Evolutionary conservation across 2,888 invertebrate species (phyloP).

Genomic region (Xanthorhoe spadicearia): DNA sequence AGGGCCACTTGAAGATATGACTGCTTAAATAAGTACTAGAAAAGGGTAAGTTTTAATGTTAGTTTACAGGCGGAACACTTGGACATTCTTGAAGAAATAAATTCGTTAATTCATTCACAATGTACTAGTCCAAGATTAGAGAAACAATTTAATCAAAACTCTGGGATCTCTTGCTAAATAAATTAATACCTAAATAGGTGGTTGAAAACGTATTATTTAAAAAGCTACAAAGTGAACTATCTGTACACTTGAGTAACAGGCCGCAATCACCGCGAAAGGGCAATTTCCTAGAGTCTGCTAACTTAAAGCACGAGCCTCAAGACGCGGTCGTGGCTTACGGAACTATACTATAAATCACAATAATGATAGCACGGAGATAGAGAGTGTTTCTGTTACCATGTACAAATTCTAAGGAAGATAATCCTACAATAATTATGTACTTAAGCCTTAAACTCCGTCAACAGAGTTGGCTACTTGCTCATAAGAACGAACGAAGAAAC

Average conservation of each 20-base stretch:
- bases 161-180: not conserved
- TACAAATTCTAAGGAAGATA: not conserved
- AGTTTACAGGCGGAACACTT: not conserved
- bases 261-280: slow-evolving; percentile 76
- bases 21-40: not conserved
- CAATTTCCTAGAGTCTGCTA: slow-evolving; percentile 76
- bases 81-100: too few species aligned
- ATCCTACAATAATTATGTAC: too few species aligned
- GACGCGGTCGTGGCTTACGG: slow-evolving; percentile 66
- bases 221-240: slow-evolving; percentile 10
- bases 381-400: not conserved
- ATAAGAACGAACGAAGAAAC: too few species aligned
- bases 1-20: not conserved
- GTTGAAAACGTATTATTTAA: not conserved
- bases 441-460: too few species aligned
- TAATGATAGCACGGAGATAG: slow-evolving; percentile 56
- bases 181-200: not conserved
- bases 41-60: not conserved
- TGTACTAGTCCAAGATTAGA: too few species aligned
- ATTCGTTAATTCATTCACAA: too few species aligned
- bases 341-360: slow-evolving; percentile 75
- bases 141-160: too few species aligned
- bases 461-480: too few species aligned
- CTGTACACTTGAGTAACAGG: slow-evolving; percentile 40
- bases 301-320: slow-evolving; percentile 72